phyloP scores from a whole-genome alignment of 2,113 vertebrate genomes.

The Oophaga pumilio region DNA sequence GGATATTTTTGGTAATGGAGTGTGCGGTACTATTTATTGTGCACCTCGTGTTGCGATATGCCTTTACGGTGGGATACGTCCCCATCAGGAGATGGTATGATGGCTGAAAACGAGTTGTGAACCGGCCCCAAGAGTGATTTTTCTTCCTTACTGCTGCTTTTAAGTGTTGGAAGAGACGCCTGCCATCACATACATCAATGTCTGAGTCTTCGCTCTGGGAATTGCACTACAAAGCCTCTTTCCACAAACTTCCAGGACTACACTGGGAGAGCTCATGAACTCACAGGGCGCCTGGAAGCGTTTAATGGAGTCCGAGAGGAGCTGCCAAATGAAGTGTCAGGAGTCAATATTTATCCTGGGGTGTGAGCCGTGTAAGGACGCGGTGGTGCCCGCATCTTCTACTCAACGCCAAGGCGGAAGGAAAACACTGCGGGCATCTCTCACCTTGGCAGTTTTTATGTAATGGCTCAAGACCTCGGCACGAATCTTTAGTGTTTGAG shows the following conservation, averaged over 20 bases:
- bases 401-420: conserved; percentile 30
- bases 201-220: not conserved
- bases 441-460: conserved; percentile 98
- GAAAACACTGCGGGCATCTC: conserved; percentile 22
- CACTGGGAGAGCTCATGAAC: not conserved
- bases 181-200: not conserved
- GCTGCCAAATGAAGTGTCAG: conserved; percentile 58
- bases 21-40: too few species aligned
- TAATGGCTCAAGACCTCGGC: conserved; percentile 97
- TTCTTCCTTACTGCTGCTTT: not conserved
- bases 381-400: conserved; percentile 1
- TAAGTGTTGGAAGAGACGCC: not conserved
- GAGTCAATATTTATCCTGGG: conserved; percentile 57
- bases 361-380: conserved; percentile 33
- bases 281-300: conserved; percentile 30
- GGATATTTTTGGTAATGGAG: too few species aligned
- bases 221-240: not conserved
- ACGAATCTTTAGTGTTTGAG: conserved; percentile 97
- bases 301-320: conserved; percentile 38
- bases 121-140: too few species aligned
- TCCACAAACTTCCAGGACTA: conserved; percentile 2
- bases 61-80: too few species aligned
- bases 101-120: too few species aligned
- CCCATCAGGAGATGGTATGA: too few species aligned
- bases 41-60: too few species aligned